Base-by-base conservation (phyloP, 2,888 invertebrate species). In the Enchytraeus crypticus region DNA sequence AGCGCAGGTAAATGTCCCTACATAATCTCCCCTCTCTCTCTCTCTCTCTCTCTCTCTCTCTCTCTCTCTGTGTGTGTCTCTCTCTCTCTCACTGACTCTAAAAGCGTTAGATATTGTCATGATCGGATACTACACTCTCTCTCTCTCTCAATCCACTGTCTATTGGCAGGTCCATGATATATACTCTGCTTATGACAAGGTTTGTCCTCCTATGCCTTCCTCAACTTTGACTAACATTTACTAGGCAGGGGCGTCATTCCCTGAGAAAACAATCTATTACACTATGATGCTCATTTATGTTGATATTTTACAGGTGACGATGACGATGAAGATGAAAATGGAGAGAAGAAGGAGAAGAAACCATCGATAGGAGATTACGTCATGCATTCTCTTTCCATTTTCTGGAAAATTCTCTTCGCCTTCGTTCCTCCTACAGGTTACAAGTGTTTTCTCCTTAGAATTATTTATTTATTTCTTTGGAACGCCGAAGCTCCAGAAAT, bases 361-460 rank as follows among this genome's bases (percentile, higher is more conserved):
- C 95, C 92, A 21, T 89, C 91, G 29, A 88, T 88, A 73, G 84
- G 86, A 65, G 97, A 97, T 81, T 98, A 98, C 82, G 84, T 93
- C 62, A 87, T 97, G 84, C 98, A 99, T 82, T 87, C 90, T 75
- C 82, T 97, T 67, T 95, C 97, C 14, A 83, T 98, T 64, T 95
- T 97, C 82, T 98, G 98, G 98, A 98, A 99, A 82, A 83, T 98
- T 58, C 81, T 95, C 64, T 98, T 97, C 81, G 97, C 97, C 63
- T 90, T 93, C 80, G 90, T 98, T 67, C 97, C 98, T 71, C 98
- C 98, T 29, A 97, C 97, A 81, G 95, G 92, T 90, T 81, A 80
- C n/a, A n/a, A n/a, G n/a, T n/a, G n/a, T n/a, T n/a, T n/a, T n/a
- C n/a, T n/a, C n/a, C n/a, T n/a, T n/a, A 79, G 49, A 18, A 33